Evolutionary conservation across 2,113 vertebrate genomes (phyloP).

Genomic region (Alectura lathami): DNA sequence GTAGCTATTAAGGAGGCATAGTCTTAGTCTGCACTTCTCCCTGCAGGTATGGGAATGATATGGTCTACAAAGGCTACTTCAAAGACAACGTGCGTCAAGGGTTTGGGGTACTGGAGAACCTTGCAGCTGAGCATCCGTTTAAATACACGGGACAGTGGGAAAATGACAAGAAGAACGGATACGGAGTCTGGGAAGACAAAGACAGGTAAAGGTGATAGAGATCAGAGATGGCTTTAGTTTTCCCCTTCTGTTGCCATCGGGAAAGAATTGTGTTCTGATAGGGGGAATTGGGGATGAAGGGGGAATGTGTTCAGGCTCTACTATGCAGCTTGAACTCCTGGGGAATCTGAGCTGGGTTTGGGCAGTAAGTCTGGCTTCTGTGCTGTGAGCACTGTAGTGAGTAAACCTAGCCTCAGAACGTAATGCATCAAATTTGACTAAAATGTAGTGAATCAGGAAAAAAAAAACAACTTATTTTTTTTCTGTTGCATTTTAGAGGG

Average conservation of each 20-base stretch:
- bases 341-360: not conserved
- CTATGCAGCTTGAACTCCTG: not conserved
- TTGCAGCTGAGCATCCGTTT: not conserved
- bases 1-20: not conserved
- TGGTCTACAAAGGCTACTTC: conserved; percentile 81
- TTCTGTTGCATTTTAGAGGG: conserved; percentile 50
- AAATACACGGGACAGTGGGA: conserved; percentile 81
- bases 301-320: not conserved
- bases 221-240: not conserved
- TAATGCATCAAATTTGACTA: not conserved
- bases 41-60: conserved; percentile 68
- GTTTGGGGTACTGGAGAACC: conserved; percentile 75
- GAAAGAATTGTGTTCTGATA: not conserved
- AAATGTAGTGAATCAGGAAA: not conserved
- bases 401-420: not conserved
- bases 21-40: not conserved
- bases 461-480: rapidly evolving
- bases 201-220: conserved; percentile 62
- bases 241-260: too few relatives aligned
- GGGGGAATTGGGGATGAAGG: not conserved
- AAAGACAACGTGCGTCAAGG: conserved; percentile 70
- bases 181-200: conserved; percentile 75
- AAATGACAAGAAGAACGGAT: conserved; percentile 71
- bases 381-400: rapidly evolving
- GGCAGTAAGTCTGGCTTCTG: not conserved